Evolutionary conservation across 2,113 vertebrate genomes (phyloP).

Genomic region (Pollachius pollachius): DNA sequence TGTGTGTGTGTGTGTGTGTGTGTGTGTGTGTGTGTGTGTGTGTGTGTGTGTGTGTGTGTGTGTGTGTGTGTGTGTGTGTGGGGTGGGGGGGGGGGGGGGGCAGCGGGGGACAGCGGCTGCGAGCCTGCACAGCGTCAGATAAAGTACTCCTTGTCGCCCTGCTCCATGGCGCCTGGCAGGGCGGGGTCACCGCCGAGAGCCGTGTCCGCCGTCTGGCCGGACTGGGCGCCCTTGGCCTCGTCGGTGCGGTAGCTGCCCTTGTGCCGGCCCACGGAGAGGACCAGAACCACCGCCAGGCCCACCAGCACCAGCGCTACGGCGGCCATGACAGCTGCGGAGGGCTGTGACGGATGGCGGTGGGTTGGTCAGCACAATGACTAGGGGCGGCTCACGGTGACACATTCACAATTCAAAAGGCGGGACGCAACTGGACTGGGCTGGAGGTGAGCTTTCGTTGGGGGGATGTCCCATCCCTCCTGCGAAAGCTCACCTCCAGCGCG

Average conservation of each 20-base stretch:
- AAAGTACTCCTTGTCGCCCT: conserved; percentile 86
- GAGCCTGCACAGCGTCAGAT: conserved; percentile 69
- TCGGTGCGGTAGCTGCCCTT: conserved; percentile 88
- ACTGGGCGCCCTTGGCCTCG: conserved; percentile 86
- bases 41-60: too few relatives aligned
- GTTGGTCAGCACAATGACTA: not conserved
- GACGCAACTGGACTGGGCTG: too few relatives aligned
- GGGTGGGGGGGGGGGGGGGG: not conserved
- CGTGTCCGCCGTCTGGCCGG: conserved; percentile 76
- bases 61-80: too few relatives aligned
- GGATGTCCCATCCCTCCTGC: too few relatives aligned
- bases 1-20: not conserved
- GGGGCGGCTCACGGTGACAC: not conserved
- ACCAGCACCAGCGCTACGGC: conserved; percentile 76
- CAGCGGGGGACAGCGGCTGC: too few relatives aligned
- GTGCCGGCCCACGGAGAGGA: conserved; percentile 81
- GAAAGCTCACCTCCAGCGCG: too few relatives aligned
- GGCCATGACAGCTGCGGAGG: conserved; percentile 73
- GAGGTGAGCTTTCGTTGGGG: too few relatives aligned
- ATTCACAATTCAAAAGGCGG: not conserved
- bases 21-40: too few relatives aligned
- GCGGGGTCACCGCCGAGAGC: conserved; percentile 79
- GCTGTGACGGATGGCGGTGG: conserved; percentile 5
- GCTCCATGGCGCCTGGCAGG: conserved; percentile 78
- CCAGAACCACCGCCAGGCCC: conserved; percentile 71